Percentiles rank a stretch among this genome's conserved stretches.
Evolutionary conservation across 2,888 invertebrate species (phyloP).

Genomic region (Cheilosia soror): DNA sequence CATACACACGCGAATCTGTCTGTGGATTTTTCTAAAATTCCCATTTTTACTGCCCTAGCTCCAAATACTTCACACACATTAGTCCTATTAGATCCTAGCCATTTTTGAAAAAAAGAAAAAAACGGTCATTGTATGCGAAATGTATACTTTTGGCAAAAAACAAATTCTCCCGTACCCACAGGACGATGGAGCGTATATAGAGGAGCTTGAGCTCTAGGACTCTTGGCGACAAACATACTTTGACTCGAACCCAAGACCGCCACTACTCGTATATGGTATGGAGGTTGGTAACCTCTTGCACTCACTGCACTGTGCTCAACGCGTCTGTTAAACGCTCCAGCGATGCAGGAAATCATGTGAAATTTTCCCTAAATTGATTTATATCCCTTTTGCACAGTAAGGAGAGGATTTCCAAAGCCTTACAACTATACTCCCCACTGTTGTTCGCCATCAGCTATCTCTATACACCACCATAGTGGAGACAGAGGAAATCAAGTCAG

Average conservation of each 20-base stretch:
- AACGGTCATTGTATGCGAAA: constrained; percentile 35
- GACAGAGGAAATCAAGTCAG: constrained; percentile 16
- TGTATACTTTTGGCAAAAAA: constrained; percentile 53
- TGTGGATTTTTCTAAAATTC: constrained; percentile 24
- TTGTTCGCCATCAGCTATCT: constrained; percentile 31
- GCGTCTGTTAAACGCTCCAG: constrained; percentile 73
- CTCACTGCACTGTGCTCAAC: constrained; percentile 52
- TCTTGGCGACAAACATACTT: constrained; percentile 71
- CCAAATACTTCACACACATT: constrained; percentile 64
- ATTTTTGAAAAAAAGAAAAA: constrained; percentile 11
- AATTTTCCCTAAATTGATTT: constrained; percentile 73
- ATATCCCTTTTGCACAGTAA: constrained; percentile 59
- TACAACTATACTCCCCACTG: constrained; percentile 36
- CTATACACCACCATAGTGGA: not conserved
- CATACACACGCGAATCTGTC: constrained; percentile 1
- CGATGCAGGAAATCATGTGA: constrained; percentile 76
- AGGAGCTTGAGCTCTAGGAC: constrained; percentile 22
- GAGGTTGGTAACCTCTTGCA: constrained; percentile 52
- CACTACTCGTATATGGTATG: constrained; percentile 2
- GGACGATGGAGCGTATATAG: constrained; percentile 3
- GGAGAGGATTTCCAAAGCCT: constrained; percentile 52
- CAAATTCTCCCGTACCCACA: constrained; percentile 46
- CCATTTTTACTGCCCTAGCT: constrained; percentile 7
- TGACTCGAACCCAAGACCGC: not conserved
- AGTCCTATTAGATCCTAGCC: constrained; percentile 60